Conservation (phyloP, 2,888 invertebrate species). For the Dromius quadrimaculatus region DNA sequence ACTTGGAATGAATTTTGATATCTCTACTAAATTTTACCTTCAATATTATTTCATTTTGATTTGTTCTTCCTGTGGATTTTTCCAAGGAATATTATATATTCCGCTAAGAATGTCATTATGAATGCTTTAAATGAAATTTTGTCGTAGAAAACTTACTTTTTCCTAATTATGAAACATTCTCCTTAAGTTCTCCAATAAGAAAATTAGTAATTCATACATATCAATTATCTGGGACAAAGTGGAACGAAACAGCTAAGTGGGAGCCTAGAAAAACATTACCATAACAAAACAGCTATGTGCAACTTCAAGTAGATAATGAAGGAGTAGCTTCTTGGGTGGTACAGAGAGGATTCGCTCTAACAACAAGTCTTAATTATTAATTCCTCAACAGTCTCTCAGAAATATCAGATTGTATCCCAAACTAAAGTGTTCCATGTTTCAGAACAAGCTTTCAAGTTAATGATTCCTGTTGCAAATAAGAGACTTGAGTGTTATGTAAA, state of each 20-base stretch:
- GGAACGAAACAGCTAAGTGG: constrained; percentile 10
- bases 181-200: background rate
- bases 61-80: too few species aligned
- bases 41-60: too few species aligned
- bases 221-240: constrained; percentile 23
- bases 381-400: constrained; percentile 21
- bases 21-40: too few species aligned
- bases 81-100: too few species aligned
- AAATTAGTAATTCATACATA: constrained; percentile 23
- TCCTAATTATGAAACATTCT: constrained; percentile 22
- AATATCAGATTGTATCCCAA: constrained; percentile 22
- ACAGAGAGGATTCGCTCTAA: constrained; percentile 8
- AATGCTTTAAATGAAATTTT: background rate
- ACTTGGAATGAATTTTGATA: too few species aligned
- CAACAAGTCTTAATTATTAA: constrained; percentile 37
- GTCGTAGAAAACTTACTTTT: constrained; percentile 1
- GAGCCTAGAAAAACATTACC: constrained; percentile 4
- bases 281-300: constrained; percentile 14
- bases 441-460: background rate
- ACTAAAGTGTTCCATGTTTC: constrained; percentile 20
- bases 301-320: constrained; percentile 23
- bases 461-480: too few species aligned
- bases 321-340: constrained; percentile 19
- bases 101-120: constrained; percentile 14
- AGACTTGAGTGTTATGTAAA: too few species aligned